phyloP scores from a whole-genome alignment of 2,797 vertebrate genomes.

The Graptemys geographica region DNA sequence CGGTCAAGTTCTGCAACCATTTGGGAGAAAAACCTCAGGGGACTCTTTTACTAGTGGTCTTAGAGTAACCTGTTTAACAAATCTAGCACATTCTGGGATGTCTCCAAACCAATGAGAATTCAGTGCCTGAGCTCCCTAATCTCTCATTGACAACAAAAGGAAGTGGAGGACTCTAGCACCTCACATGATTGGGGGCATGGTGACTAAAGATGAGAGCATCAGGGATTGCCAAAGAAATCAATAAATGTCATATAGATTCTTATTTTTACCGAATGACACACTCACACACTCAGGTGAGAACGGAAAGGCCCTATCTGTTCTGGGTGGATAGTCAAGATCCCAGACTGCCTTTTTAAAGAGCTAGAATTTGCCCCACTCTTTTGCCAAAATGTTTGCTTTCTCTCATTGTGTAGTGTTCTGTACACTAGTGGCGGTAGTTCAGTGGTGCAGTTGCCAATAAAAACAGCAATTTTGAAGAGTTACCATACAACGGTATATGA shows the following conservation, averaged over 20 bases:
- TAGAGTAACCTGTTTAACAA: background rate
- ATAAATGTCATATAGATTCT: background rate
- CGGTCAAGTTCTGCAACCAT: background rate
- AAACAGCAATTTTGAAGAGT: background rate
- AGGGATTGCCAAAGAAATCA: background rate
- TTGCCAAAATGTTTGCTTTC: background rate
- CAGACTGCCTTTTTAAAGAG: background rate
- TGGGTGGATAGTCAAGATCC: background rate
- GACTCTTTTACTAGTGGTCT: background rate
- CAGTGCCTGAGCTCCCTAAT: background rate
- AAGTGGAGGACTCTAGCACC: background rate
- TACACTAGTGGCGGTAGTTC: background rate
- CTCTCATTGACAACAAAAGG: background rate
- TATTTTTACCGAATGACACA: background rate
- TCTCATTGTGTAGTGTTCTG: background rate
- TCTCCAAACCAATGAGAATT: background rate
- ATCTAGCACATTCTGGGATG: background rate
- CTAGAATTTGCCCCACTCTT: background rate
- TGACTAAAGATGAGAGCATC: background rate
- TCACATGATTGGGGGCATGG: background rate
- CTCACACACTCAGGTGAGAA: background rate
- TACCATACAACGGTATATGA: background rate
- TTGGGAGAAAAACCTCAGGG: too few relatives aligned
- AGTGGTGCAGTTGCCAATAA: background rate
- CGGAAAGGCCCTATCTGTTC: background rate